phyloP scores from a whole-genome alignment of 2,797 vertebrate species.

The Philypnodon macrostomus region DNA sequence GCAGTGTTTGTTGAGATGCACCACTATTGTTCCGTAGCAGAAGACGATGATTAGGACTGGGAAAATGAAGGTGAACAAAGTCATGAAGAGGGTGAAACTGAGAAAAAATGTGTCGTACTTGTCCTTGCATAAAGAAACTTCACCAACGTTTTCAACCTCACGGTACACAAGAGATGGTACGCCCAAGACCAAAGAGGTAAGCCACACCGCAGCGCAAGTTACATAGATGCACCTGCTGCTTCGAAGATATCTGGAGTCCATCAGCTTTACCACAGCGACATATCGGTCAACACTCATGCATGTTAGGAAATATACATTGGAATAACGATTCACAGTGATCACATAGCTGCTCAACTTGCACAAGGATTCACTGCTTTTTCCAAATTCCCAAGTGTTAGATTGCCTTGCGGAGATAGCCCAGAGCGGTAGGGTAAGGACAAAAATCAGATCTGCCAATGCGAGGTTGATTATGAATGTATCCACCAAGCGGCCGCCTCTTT shows the following conservation, averaged over 20 bases:
- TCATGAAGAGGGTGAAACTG: conserved; percentile 65
- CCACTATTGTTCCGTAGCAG: conserved; percentile 81
- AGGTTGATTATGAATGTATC: conserved; percentile 86
- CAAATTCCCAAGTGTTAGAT: conserved; percentile 74
- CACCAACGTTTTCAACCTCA: background rate
- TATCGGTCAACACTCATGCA: conserved; percentile 89
- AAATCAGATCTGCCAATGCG: conserved; percentile 82
- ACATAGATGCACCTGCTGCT: conserved; percentile 55
- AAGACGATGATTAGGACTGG: conserved; percentile 78
- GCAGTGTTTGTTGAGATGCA: conserved; percentile 70
- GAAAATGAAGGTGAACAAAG: conserved; percentile 78
- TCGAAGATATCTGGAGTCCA: conserved; percentile 71
- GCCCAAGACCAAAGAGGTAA: conserved; percentile 73
- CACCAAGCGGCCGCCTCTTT: conserved; percentile 70
- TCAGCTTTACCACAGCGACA: conserved; percentile 79
- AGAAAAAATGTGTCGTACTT: conserved; percentile 49
- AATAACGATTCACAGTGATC: conserved; percentile 84
- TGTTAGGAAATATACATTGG: conserved; percentile 86
- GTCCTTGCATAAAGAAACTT: conserved; percentile 58
- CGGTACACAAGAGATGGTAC: conserved; percentile 75
- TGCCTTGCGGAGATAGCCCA: conserved; percentile 77
- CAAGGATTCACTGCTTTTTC: conserved; percentile 43
- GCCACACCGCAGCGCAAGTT: conserved; percentile 76
- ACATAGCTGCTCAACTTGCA: conserved; percentile 85
- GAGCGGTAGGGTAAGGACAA: conserved; percentile 82